phyloP scores from a whole-genome alignment of 2,888 invertebrate genomes.

The Tholera decimalis region DNA sequence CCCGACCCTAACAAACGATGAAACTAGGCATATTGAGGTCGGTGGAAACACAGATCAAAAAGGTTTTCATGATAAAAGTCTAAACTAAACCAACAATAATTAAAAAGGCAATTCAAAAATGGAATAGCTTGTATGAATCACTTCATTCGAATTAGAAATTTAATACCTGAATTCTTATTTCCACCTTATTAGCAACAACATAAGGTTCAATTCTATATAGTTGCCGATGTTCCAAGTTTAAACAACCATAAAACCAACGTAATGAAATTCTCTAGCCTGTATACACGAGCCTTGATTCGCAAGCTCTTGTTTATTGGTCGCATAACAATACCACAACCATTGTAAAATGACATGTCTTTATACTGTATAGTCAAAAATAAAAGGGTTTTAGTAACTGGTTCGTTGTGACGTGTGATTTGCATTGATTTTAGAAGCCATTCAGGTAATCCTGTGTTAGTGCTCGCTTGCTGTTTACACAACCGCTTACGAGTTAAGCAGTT shows the following conservation, averaged over 20 bases:
- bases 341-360: constrained; percentile 23
- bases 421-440: constrained; percentile 89
- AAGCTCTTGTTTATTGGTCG: constrained; percentile 68
- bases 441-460: constrained; percentile 85
- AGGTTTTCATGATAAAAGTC: not conserved
- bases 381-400: constrained; percentile 34
- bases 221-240: constrained; percentile 2
- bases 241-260: constrained; percentile 41
- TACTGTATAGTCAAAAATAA: not conserved
- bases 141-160: constrained; percentile 74
- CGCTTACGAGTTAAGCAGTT: constrained; percentile 89
- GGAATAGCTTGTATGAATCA: constrained; percentile 75
- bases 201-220: constrained; percentile 66
- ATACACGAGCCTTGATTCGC: constrained; percentile 37
- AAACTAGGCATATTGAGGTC: no score
- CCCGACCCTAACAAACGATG: no score
- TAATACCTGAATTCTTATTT: constrained; percentile 37
- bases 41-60: no score
- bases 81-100: not conserved
- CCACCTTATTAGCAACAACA: constrained; percentile 41
- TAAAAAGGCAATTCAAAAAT: constrained; percentile 42
- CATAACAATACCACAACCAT: constrained; percentile 23
- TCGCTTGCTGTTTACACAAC: constrained; percentile 88
- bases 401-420: constrained; percentile 73
- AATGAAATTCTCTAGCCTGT: constrained; percentile 32